Percentiles rank a stretch among this genome's conserved stretches.
Evolutionary conservation across 2,888 invertebrate genomes (phyloP).

Genomic region (Parnassius orleans): DNA sequence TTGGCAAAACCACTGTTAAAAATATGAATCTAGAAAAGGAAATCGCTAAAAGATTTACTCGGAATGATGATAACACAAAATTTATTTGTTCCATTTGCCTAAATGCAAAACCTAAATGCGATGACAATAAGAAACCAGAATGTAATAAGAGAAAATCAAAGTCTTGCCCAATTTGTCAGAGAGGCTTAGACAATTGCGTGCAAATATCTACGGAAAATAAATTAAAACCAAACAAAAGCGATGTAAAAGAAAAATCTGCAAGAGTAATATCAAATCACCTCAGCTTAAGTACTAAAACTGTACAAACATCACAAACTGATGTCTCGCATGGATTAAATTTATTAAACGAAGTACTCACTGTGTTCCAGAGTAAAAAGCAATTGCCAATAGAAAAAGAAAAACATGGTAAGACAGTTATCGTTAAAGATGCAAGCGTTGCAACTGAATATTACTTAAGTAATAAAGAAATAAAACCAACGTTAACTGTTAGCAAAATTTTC

Average conservation of each 20-base stretch:
- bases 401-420: conserved; percentile 40
- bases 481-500: conserved; percentile 47
- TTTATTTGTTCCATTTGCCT: conserved; percentile 61
- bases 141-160: conserved; percentile 37
- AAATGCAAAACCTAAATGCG: conserved; percentile 37
- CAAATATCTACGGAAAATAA: conserved; percentile 9
- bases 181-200: conserved; percentile 26
- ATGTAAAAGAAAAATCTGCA: conserved; percentile 25
- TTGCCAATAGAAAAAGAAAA: conserved; percentile 30
- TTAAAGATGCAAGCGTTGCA: conserved; percentile 54
- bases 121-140: conserved; percentile 28
- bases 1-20: conserved; percentile 19
- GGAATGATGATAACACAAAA: conserved; percentile 35
- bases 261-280: conserved; percentile 10
- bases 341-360: conserved; percentile 65
- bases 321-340: conserved; percentile 51
- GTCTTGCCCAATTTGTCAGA: conserved; percentile 49
- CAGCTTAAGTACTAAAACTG: conserved; percentile 37
- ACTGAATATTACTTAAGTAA: conserved; percentile 40
- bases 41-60: conserved; percentile 28
- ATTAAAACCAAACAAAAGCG: conserved; percentile 24
- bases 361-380: conserved; percentile 61
- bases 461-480: conserved; percentile 33
- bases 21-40: conserved; percentile 33
- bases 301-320: conserved; percentile 54